A percentile compares a stretch with the other conserved stretches of the same genome.
phyloP scores from a whole-genome alignment of 1,140 invertebrate genomes.

The Drosophila bocqueti region DNA sequence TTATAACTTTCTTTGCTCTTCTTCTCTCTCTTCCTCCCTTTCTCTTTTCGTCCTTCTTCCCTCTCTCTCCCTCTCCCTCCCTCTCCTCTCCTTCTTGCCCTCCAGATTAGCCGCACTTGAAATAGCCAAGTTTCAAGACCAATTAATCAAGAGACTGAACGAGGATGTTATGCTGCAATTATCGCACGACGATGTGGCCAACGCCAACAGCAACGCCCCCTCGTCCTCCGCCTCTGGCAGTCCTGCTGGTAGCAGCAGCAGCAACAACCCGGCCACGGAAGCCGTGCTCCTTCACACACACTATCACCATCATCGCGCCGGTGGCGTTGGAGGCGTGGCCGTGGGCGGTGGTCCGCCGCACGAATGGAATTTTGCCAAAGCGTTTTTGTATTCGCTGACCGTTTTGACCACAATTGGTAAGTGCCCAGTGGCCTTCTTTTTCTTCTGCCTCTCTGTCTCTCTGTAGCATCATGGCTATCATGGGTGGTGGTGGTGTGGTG shows the following conservation, averaged over 20 bases:
- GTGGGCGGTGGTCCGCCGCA: conserved; percentile 86
- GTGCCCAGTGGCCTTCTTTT: conserved; percentile 82
- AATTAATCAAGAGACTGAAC: conserved; percentile 91
- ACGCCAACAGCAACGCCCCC: conserved; percentile 51
- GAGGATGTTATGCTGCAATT: conserved; percentile 89
- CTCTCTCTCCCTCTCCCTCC: neutral
- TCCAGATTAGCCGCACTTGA: conserved; percentile 90
- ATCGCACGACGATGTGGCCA: conserved; percentile 81
- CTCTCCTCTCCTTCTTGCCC: neutral
- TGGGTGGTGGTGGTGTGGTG: conserved; percentile 1
- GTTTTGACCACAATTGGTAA: conserved; percentile 98
- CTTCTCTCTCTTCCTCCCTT: neutral
- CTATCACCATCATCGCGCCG: conserved; percentile 86
- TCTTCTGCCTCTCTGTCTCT: neutral
- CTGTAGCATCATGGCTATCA: conserved; percentile 1
- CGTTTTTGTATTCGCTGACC: conserved; percentile 97
- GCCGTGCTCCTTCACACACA: conserved; percentile 83
- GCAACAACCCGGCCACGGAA: conserved; percentile 85
- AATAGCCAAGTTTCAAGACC: conserved; percentile 95
- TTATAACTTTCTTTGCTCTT: neutral
- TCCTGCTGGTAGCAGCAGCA: conserved; percentile 1
- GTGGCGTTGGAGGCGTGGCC: conserved; percentile 83
- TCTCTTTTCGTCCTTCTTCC: neutral
- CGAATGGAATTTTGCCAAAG: conserved; percentile 97
- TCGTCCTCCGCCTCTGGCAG: conserved; percentile 23